Evolutionary conservation across 2,797 vertebrate species (phyloP).

Genomic region (Orientallactaga sibirica): DNA sequence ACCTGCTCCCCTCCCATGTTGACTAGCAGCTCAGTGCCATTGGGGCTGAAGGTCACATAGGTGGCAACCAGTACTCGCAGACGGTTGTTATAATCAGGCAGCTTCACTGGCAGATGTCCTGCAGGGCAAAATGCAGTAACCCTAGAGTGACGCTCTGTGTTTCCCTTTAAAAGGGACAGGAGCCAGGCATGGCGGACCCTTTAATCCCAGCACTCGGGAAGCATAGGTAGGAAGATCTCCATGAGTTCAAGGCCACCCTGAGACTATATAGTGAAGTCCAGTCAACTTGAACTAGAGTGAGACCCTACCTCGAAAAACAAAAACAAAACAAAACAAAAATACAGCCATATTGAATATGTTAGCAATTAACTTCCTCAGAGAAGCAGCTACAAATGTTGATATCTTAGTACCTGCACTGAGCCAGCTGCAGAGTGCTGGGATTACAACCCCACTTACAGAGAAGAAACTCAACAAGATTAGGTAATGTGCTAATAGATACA

Average conservation of each 20-base stretch:
- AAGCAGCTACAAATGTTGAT: not conserved
- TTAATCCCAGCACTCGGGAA: no score
- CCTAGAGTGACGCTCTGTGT: not conserved
- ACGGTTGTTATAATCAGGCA: conserved; percentile 97
- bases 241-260: no score
- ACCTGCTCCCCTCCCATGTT: conserved; percentile 99
- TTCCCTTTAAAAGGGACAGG: not conserved
- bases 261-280: no score
- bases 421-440: not conserved
- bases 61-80: conserved; percentile 97
- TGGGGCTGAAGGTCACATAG: conserved; percentile 98
- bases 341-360: not conserved
- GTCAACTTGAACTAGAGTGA: no score
- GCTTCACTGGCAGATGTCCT: conserved; percentile 98
- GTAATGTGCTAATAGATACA: conserved; percentile 30
- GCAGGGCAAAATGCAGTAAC: conserved; percentile 46
- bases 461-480: conserved; percentile 39
- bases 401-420: not conserved
- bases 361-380: not conserved
- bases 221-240: no score
- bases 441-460: conserved; percentile 29
- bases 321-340: no score
- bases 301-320: no score
- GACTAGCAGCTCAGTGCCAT: conserved; percentile 97
- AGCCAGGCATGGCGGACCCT: no score